Evolutionary conservation across 2,888 invertebrate species (phyloP).

Genomic region (Xanthorhoe designata): DNA sequence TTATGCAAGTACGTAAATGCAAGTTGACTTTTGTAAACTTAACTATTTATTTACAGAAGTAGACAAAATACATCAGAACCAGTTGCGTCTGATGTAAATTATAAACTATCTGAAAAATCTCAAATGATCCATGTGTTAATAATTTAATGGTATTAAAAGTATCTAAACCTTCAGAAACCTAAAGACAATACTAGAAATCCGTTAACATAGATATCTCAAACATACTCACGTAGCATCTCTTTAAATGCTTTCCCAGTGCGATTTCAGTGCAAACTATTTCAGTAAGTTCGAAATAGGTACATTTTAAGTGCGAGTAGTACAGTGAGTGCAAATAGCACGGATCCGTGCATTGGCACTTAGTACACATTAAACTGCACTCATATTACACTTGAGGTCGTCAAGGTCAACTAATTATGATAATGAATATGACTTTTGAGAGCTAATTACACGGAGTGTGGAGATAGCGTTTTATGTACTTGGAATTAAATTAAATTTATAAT

Average conservation of each 20-base stretch:
- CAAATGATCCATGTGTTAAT: no score
- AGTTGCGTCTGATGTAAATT: no score
- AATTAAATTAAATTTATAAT: no score
- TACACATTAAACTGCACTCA: slow-evolving; percentile 1
- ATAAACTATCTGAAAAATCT: no score
- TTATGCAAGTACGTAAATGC: no score
- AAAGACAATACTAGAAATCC: no score
- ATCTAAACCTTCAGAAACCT: no score
- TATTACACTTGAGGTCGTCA: background rate
- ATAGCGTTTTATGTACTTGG: background rate
- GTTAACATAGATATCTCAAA: background rate
- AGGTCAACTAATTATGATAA: slow-evolving; percentile 1
- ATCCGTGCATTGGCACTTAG: slow-evolving; percentile 3
- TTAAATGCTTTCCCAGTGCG: background rate
- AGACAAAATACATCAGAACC: no score
- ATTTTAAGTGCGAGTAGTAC: slow-evolving; percentile 9
- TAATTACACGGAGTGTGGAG: background rate
- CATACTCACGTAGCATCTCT: background rate
- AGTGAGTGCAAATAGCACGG: slow-evolving; percentile 1
- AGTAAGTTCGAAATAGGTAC: slow-evolving; percentile 1
- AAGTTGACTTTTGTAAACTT: no score
- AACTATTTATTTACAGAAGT: no score
- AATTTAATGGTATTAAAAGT: no score
- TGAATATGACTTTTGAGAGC: background rate
- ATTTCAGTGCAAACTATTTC: slow-evolving; percentile 1